Evolutionary conservation across 2,797 vertebrate genomes (phyloP).

Genomic region (Sebastes variabilis): DNA sequence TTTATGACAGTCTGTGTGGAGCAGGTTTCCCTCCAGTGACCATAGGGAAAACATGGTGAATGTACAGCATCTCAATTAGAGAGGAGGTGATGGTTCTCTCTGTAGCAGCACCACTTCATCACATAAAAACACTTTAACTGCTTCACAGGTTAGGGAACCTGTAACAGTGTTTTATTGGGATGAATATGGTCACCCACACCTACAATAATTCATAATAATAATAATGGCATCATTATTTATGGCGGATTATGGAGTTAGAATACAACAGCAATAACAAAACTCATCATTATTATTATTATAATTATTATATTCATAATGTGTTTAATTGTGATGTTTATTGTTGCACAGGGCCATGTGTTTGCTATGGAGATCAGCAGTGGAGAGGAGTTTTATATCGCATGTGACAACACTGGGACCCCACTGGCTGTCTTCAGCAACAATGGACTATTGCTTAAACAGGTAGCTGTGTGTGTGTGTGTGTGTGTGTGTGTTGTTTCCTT

Average conservation of each 20-base stretch:
- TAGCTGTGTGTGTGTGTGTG: constrained; percentile 3
- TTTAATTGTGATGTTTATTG: constrained; percentile 1
- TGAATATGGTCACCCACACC: neutral
- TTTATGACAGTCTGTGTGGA: constrained; percentile 2
- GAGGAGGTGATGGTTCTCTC: neutral
- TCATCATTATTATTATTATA: neutral
- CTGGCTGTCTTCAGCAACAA: constrained; percentile 98
- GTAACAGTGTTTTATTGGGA: neutral
- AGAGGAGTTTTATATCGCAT: constrained; percentile 98
- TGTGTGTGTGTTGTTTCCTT: neutral
- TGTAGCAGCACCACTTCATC: neutral
- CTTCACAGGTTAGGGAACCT: neutral
- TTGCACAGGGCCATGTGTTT: constrained; percentile 93
- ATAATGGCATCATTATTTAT: neutral
- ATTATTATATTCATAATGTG: neutral
- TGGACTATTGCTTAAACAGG: constrained; percentile 92
- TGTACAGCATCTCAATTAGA: constrained; percentile 22
- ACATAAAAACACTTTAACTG: neutral
- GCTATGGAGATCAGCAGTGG: constrained; percentile 99
- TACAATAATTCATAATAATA: neutral
- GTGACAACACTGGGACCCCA: constrained; percentile 97
- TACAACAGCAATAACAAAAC: neutral
- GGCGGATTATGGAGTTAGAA: neutral
- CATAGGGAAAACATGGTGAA: neutral
- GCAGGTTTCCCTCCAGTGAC: constrained; percentile 22